Evolutionary conservation across 2,797 vertebrate genomes (phyloP).

Genomic region (Oreortyx pictus): DNA sequence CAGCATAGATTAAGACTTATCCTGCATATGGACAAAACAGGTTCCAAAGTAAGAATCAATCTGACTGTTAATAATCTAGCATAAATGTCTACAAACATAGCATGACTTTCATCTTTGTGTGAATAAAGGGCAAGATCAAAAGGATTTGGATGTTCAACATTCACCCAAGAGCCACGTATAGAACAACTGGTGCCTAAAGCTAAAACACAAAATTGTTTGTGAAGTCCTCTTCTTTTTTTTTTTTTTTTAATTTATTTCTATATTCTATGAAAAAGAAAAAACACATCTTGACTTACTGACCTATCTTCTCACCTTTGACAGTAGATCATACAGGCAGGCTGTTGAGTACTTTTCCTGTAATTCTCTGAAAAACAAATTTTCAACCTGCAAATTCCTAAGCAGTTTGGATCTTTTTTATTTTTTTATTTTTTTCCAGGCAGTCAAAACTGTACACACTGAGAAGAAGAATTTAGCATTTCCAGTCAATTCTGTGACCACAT

Average conservation of each 20-base stretch:
- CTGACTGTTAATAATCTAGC: background rate
- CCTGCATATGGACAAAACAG: background rate
- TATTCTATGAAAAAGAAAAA: background rate
- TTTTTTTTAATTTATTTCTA: background rate
- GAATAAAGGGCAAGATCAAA: background rate
- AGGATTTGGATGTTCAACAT: background rate
- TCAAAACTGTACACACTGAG: accelerated
- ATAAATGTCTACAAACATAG: background rate
- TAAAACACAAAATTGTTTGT: background rate
- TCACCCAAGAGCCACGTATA: background rate
- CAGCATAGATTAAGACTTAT: background rate
- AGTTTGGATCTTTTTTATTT: background rate
- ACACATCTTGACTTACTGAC: background rate
- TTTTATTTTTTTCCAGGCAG: too few relatives aligned
- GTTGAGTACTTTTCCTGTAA: background rate
- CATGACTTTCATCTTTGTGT: background rate
- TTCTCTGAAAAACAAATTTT: background rate
- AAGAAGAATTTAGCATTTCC: background rate
- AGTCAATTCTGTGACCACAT: background rate
- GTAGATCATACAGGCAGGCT: background rate
- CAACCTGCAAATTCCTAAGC: background rate
- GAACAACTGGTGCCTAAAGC: background rate
- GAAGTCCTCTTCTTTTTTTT: background rate
- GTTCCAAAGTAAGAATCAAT: background rate
- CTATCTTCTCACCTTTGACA: background rate